Conservation (phyloP, 2,888 invertebrate genomes). For the Camptogramma bilineatum region DNA sequence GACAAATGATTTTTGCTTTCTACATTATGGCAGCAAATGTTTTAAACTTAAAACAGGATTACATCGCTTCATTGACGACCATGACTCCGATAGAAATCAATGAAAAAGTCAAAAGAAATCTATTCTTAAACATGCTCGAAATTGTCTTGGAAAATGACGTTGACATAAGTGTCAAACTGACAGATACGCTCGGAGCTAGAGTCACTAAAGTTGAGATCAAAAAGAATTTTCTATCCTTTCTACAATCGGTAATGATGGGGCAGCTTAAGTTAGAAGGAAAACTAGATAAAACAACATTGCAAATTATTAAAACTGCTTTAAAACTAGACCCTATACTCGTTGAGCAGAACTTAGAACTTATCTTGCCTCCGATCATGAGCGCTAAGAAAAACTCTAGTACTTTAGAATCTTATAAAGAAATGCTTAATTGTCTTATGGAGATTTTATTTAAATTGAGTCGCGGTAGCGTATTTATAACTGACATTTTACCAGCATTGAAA, state of each 20-base stretch:
- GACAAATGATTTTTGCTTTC: constrained; percentile 74
- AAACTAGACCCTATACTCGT: constrained; percentile 74
- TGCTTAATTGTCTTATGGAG: constrained; percentile 72
- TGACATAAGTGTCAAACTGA: constrained; percentile 70
- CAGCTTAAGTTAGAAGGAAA: constrained; percentile 73
- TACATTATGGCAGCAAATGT: constrained; percentile 69
- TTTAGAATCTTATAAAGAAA: constrained; percentile 63
- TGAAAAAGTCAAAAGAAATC: constrained; percentile 65
- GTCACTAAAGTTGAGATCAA: constrained; percentile 71
- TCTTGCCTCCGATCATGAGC: constrained; percentile 72
- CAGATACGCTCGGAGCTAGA: constrained; percentile 72
- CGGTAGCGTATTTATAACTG: constrained; percentile 68
- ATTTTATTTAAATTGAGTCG: constrained; percentile 76
- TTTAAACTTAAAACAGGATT: constrained; percentile 69
- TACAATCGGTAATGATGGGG: constrained; percentile 72
- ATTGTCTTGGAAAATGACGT: constrained; percentile 68
- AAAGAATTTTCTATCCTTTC: constrained; percentile 69
- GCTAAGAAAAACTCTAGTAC: constrained; percentile 62
- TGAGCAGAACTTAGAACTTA: constrained; percentile 69
- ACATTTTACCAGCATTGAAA: constrained; percentile 73
- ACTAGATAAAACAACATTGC: constrained; percentile 65
- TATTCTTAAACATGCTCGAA: constrained; percentile 74
- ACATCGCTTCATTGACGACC: constrained; percentile 66
- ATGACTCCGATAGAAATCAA: constrained; percentile 64
- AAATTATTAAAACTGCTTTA: constrained; percentile 70